Percentiles rank a stretch among this genome's conserved stretches.
phyloP scores from a whole-genome alignment of 2,888 invertebrate genomes.

The Timema cristinae region DNA sequence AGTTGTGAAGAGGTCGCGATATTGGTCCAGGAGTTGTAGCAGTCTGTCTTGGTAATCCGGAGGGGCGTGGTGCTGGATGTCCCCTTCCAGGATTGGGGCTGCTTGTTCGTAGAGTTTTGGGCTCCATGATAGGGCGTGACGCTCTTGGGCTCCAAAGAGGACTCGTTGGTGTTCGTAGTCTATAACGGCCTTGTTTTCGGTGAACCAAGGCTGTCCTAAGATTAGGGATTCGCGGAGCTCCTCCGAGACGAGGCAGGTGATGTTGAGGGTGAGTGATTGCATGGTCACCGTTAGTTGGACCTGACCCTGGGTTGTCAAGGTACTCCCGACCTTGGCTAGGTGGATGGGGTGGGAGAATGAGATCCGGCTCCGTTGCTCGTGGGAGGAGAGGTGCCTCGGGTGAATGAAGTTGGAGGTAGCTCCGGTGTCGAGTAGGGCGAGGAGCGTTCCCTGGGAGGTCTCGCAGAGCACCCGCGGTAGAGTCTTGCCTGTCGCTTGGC shows the following conservation, averaged over 20 bases:
- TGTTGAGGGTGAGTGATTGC: too few relatives aligned
- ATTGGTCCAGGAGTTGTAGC: background rate
- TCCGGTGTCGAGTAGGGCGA: too few relatives aligned
- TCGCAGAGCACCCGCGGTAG: background rate
- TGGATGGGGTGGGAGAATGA: too few relatives aligned
- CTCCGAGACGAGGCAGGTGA: too few relatives aligned
- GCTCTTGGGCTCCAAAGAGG: background rate
- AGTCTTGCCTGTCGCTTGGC: background rate
- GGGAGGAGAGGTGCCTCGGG: too few relatives aligned
- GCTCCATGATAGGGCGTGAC: background rate
- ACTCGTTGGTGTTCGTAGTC: background rate
- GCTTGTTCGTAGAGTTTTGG: background rate
- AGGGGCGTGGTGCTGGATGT: background rate
- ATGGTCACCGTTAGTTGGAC: too few relatives aligned
- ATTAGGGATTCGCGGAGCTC: too few relatives aligned
- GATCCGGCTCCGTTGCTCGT: too few relatives aligned
- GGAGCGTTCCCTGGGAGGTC: background rate
- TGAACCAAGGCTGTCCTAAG: too few relatives aligned
- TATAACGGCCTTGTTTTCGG: background rate
- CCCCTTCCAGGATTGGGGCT: background rate
- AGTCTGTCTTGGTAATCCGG: background rate
- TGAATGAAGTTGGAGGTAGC: too few relatives aligned
- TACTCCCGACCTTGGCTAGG: too few relatives aligned
- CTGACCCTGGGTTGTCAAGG: too few relatives aligned
- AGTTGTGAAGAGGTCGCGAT: background rate